Percentiles rank a stretch among this genome's conserved stretches.
Evolutionary conservation across 1,140 invertebrate genomes (phyloP).

Genomic region (Amyelois transitella): DNA sequence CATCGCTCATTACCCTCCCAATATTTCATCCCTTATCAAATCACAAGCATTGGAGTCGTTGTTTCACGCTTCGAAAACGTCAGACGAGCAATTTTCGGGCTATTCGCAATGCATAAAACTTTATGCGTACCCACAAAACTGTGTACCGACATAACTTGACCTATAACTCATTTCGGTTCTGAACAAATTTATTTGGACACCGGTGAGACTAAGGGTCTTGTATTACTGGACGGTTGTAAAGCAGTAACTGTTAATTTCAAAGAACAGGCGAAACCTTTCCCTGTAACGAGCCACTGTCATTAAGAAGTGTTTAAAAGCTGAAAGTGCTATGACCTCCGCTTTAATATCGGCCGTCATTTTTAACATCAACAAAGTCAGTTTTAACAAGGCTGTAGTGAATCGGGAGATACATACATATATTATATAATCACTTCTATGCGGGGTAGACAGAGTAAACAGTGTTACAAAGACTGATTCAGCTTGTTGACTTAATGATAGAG

Average conservation of each 20-base stretch:
- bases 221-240: constrained; percentile 17
- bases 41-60: constrained; percentile 25
- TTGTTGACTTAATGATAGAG: too few species aligned
- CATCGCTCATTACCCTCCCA: constrained; percentile 5
- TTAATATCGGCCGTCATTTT: not conserved
- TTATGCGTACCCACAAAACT: constrained; percentile 23
- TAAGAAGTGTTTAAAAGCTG: constrained; percentile 49
- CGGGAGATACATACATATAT: too few species aligned
- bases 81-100: constrained; percentile 56
- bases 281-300: constrained; percentile 52
- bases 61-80: constrained; percentile 39
- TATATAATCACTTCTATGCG: too few species aligned
- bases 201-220: not conserved
- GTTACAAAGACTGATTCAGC: too few species aligned
- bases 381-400: too few species aligned
- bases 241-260: constrained; percentile 56
- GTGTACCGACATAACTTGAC: constrained; percentile 5
- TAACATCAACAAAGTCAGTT: too few species aligned
- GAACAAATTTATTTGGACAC: not conserved
- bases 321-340: constrained; percentile 11
- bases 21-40: constrained; percentile 32
- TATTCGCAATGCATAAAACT: constrained; percentile 32
- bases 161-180: not conserved
- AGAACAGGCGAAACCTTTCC: constrained; percentile 60
- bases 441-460: too few species aligned